Base-by-base conservation (phyloP, 2,113 vertebrate genomes). In the Pelecanoides urinatrix region DNA sequence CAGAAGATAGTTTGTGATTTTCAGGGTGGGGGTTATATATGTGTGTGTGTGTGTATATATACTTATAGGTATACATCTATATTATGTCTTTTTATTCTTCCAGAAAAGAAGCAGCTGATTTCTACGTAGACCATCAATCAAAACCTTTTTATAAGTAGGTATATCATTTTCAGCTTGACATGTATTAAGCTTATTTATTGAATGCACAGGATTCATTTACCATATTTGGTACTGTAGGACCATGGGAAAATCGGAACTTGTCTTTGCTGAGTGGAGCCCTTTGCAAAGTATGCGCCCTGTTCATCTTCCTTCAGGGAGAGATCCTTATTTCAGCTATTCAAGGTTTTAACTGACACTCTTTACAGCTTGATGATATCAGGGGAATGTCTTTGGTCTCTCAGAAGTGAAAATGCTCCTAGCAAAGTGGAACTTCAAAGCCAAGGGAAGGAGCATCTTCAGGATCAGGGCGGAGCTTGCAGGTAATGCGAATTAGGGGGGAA, bases 101-200 rank as follows among this genome's bases (percentile, higher is more conserved):
- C 98, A 99, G 99, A 98, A 99, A 98, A 98, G 99, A 99, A 98
- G 99, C 99, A 70, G 96, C 97, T 53, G 99, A 99, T 98, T 99
- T 99, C 97, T 98, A 99, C 20, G 86, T 92, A 81, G 99, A 99
- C 83, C 98, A 99, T 98, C 99, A 98, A 59, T 98, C 99, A 95
- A 99, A 98, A 95, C 98, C 99, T 61, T 99, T 98, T 97, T 99
- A 98, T 96, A 99, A 98, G 99, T 99, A 98, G 95, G 99, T 99
- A 73, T 86, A 95, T 78, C 14, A 36, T 25, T 96, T 93, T 88
- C 21, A 81, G 8, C 19, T 71, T 82, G 65, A 10, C 2, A 2
- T 50, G 3, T 50, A 14, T 75, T 80, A 87, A 36, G 6, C 12
- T 90, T 65, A 22, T 78, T 90, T 78, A 53, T 32, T 82, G 27